Conservation (phyloP, 2,113 vertebrate species). For the Mastomys natalensis region DNA sequence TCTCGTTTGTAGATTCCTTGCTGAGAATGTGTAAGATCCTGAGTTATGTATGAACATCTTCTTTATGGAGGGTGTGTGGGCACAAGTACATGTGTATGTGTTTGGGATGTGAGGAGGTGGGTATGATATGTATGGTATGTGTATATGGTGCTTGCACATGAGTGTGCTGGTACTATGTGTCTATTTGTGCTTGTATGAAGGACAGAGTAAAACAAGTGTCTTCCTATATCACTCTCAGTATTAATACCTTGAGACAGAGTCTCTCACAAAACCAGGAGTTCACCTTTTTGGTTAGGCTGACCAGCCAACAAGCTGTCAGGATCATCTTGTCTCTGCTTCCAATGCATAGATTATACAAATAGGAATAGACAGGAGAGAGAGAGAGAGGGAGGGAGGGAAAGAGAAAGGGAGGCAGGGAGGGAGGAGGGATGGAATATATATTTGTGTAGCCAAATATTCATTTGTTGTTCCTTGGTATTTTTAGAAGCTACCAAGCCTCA, state of each 20-base stretch:
- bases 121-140: too few species aligned
- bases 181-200: neutral
- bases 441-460: neutral
- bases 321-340: neutral
- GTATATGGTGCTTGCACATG: neutral
- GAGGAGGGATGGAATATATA: too few species aligned
- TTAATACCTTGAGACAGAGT: neutral
- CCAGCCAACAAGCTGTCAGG: neutral
- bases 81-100: neutral
- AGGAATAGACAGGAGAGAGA: neutral
- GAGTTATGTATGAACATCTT: neutral
- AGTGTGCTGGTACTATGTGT: neutral
- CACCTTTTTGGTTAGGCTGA: neutral
- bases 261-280: neutral
- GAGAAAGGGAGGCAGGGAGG: accelerated
- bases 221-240: neutral
- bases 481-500: neutral
- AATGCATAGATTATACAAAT: neutral
- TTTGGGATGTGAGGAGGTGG: neutral
- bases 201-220: neutral
- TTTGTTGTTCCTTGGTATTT: conserved; percentile 36
- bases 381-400: neutral
- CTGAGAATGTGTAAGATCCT: too few species aligned
- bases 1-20: neutral
- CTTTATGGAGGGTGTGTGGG: neutral